Evolutionary conservation across 2,797 vertebrate species (phyloP).

Genomic region (Graptemys geographica): DNA sequence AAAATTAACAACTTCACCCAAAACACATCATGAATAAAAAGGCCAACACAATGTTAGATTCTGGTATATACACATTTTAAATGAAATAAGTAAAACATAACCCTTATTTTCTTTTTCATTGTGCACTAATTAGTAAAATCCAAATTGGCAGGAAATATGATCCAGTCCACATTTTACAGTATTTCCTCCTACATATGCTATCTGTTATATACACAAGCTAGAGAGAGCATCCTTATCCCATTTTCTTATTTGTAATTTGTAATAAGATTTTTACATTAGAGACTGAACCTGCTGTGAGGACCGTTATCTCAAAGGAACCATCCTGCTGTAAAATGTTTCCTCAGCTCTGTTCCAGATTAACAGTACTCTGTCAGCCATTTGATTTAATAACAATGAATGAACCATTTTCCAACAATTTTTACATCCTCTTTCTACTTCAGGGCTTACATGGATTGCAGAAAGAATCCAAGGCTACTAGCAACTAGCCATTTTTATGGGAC

Average conservation of each 20-base stretch:
- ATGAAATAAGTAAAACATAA: conserved; percentile 31
- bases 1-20: neutral
- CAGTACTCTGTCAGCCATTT: neutral
- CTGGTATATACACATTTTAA: conserved; percentile 39
- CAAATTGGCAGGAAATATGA: neutral
- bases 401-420: conserved; percentile 22
- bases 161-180: conserved; percentile 1
- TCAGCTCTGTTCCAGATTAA: conserved; percentile 22
- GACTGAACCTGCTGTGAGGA: conserved; percentile 31
- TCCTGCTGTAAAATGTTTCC: conserved; percentile 40
- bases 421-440: neutral
- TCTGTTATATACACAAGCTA: neutral
- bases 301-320: conserved; percentile 50
- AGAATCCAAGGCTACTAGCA: conserved; percentile 15
- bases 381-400: conserved; percentile 10
- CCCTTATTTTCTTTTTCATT: conserved; percentile 1
- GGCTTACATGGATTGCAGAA: neutral
- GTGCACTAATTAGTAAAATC: conserved; percentile 20
- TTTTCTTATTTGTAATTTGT: conserved; percentile 50
- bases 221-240: neutral
- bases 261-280: conserved; percentile 19
- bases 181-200: neutral
- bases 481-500: neutral
- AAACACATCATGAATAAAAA: neutral
- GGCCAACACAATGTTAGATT: neutral